Conservation (phyloP, 1,140 invertebrate genomes). For the Temnothorax longispinosus region DNA sequence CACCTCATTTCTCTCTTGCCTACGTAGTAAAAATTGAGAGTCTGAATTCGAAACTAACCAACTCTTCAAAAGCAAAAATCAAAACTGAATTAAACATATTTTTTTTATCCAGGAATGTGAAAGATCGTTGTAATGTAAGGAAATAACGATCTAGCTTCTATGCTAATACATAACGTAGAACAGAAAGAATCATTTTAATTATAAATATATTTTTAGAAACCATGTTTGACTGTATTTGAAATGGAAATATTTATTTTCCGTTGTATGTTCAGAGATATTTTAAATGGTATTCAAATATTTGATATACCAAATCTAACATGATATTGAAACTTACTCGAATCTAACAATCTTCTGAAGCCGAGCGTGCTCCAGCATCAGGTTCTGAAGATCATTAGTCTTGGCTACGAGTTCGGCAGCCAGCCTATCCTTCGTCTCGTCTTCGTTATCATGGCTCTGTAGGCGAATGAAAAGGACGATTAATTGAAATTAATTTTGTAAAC, state of each 20-base stretch:
- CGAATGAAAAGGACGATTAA: conserved; percentile 5
- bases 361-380: conserved; percentile 59
- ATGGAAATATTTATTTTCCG: background rate
- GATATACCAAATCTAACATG: background rate
- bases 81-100: background rate
- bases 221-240: background rate
- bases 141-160: background rate
- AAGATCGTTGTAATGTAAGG: background rate
- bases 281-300: background rate
- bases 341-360: conserved; percentile 67
- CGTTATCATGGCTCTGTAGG: conserved; percentile 41
- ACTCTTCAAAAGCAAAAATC: background rate
- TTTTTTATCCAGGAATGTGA: background rate
- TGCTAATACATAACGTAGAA: background rate
- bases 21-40: conserved; percentile 29
- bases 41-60: background rate
- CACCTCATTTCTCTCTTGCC: conserved; percentile 69
- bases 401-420: conserved; percentile 66
- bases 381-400: conserved; percentile 68
- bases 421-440: conserved; percentile 64
- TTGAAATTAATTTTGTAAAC: conserved; percentile 24
- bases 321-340: conserved; percentile 67
- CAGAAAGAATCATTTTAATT: background rate
- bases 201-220: no score
- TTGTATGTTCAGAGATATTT: background rate